phyloP scores from a whole-genome alignment of 2,888 invertebrate species.

The Diadromus collaris region DNA sequence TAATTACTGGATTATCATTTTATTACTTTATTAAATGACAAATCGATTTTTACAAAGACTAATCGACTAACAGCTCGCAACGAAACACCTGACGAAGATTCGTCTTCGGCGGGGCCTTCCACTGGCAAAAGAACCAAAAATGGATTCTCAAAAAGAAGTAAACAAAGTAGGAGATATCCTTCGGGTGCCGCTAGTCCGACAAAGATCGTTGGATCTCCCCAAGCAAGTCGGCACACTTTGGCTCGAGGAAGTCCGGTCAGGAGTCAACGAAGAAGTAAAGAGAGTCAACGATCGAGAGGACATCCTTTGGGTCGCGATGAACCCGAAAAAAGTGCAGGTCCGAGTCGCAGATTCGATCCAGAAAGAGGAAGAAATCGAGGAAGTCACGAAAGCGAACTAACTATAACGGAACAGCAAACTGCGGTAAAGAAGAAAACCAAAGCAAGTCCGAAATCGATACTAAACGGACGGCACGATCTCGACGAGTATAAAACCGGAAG shows the following conservation, averaged over 20 bases:
- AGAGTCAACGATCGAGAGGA: constrained; percentile 1
- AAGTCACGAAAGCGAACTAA: constrained; percentile 2
- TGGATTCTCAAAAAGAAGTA: constrained; percentile 10
- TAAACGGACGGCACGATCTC: background rate
- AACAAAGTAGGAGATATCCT: constrained; percentile 22
- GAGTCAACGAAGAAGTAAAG: constrained; percentile 32
- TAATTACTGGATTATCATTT: background rate
- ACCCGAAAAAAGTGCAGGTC: constrained; percentile 6
- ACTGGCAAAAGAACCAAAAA: background rate
- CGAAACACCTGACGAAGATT: constrained; percentile 14
- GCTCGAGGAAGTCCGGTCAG: background rate
- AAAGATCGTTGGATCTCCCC: background rate
- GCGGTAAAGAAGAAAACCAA: background rate
- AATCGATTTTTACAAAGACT: no score
- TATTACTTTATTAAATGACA: no score
- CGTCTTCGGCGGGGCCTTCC: constrained; percentile 39
- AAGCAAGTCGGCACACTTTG: constrained; percentile 17
- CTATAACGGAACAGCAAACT: background rate
- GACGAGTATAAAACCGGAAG: background rate
- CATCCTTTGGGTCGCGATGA: background rate
- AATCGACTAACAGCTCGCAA: constrained; percentile 17
- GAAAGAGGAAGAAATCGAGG: constrained; percentile 9
- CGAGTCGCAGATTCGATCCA: background rate
- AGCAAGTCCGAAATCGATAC: constrained; percentile 12
- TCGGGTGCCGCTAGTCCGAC: background rate